Evolutionary conservation across 2,888 invertebrate species (phyloP), one percentile per base, ranked within the genome.

Genomic region (Cerastis rubricosa): DNA sequence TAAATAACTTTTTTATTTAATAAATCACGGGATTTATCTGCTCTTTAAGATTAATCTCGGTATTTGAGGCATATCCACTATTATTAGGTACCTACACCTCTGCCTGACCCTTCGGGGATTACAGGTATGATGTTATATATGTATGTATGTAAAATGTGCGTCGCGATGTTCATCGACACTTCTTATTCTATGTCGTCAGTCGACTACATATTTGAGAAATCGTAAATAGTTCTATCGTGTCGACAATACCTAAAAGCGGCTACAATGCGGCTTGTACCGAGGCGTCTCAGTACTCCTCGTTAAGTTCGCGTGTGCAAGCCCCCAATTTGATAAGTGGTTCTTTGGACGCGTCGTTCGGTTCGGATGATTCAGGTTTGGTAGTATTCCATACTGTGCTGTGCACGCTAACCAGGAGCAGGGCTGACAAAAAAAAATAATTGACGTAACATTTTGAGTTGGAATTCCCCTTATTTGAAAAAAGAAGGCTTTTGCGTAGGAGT

Each of bases 321-420:
- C 49, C 57, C 49, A 76, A 80, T 80, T 74, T 57, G 22, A 65
- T 76, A 76, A 84, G 45, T 71, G 71, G 64, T 57, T 64, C 63
- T 51, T 68, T 54, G n/a, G 74, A 59, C 47, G 29, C 45, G 54
- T n/a, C 17, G 7, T 29, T 7, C 22, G 59, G 35, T 43, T 45
- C 12, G 29, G 25, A 64, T 47, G 47, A 75, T 72, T 71, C 71
- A 47, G 47, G 57, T 45, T 76, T 11, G 54, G 63, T 70, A 68
- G 54, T 73, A 76, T 71, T 71, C 76, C 65, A 68, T 64, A 17
- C 12, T 35, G 49, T 64, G 22, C 12, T 35, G 54, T 57, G 22
- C 68, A 74, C 45, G 54, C 22, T 69, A 73, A 17, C 9, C 43
- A 17, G n/a, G 0, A 0, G 19, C 17, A 83, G 68, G 77, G 81